Evolutionary conservation across 2,797 vertebrate species (phyloP).

Genomic region (Helarctos malayanus): DNA sequence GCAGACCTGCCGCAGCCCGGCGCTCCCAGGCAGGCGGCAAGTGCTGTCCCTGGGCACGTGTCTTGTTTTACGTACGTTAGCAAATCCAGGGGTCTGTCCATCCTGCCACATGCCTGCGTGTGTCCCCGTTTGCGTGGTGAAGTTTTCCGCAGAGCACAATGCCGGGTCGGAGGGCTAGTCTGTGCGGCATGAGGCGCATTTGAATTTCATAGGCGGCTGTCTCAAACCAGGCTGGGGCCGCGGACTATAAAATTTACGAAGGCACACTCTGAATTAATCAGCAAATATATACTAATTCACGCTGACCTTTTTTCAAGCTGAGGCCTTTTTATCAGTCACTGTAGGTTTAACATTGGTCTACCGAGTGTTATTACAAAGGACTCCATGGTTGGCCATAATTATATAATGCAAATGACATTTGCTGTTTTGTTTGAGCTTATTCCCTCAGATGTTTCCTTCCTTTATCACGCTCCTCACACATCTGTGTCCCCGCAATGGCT

Average conservation of each 20-base stretch:
- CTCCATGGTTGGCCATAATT: slow-evolving; percentile 94
- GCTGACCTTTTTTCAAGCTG: slow-evolving; percentile 92
- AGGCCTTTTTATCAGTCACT: slow-evolving; percentile 90
- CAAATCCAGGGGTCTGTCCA: background rate
- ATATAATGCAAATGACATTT: slow-evolving; percentile 98
- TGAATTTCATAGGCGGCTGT: slow-evolving; percentile 88
- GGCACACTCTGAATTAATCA: slow-evolving; percentile 91
- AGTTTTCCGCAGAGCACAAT: slow-evolving; percentile 84
- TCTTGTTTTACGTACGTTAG: background rate
- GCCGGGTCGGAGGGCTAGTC: slow-evolving; percentile 77
- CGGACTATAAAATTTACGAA: slow-evolving; percentile 90
- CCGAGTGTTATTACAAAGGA: slow-evolving; percentile 93
- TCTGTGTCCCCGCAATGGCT: slow-evolving; percentile 92
- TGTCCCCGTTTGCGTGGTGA: background rate
- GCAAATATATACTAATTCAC: slow-evolving; percentile 92
- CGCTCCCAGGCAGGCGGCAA: background rate
- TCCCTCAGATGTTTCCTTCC: slow-evolving; percentile 94
- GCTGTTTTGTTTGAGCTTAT: slow-evolving; percentile 93
- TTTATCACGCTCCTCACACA: slow-evolving; percentile 94
- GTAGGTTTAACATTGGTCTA: slow-evolving; percentile 93
- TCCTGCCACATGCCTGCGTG: background rate
- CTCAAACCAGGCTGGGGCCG: slow-evolving; percentile 81
- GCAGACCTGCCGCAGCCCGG: background rate
- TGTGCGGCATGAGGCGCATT: slow-evolving; percentile 82
- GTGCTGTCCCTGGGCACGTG: background rate